Evolutionary conservation across 1,140 invertebrate species (phyloP).

Genomic region (Aphaenogaster ashmeadi): DNA sequence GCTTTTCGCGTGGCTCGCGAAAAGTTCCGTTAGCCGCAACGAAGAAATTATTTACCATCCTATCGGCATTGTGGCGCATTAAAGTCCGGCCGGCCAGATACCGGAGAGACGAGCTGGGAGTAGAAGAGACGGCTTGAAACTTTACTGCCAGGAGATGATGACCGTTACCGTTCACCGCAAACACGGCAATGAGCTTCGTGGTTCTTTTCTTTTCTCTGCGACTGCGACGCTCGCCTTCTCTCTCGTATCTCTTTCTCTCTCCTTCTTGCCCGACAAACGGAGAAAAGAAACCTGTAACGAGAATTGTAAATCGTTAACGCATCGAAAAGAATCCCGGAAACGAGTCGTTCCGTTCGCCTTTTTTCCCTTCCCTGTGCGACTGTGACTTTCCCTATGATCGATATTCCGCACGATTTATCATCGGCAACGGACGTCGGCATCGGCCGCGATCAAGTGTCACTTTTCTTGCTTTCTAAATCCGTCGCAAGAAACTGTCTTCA

Average conservation of each 20-base stretch:
- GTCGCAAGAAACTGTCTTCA: slow-evolving; percentile 29
- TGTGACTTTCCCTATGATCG: slow-evolving; percentile 63
- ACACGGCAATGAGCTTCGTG: slow-evolving; percentile 66
- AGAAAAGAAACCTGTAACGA: slow-evolving; percentile 66
- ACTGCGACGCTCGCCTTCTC: not conserved
- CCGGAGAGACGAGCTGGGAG: not conserved
- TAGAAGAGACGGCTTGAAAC: slow-evolving; percentile 45
- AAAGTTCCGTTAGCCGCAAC: slow-evolving; percentile 58
- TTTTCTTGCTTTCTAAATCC: slow-evolving; percentile 57
- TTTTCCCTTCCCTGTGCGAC: not conserved
- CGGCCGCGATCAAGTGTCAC: slow-evolving; percentile 43
- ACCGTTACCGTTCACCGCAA: slow-evolving; percentile 76
- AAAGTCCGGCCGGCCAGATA: slow-evolving; percentile 44
- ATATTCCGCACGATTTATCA: slow-evolving; percentile 69
- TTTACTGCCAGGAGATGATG: slow-evolving; percentile 69
- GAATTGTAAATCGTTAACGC: slow-evolving; percentile 68
- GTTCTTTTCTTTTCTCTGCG: slow-evolving; percentile 29
- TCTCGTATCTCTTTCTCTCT: not conserved
- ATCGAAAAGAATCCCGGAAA: slow-evolving; percentile 70
- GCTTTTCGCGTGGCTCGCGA: slow-evolving; percentile 26
- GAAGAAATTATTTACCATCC: slow-evolving; percentile 67
- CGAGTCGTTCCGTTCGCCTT: slow-evolving; percentile 57
- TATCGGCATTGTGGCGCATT: slow-evolving; percentile 58
- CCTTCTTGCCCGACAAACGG: not conserved
- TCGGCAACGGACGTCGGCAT: slow-evolving; percentile 13